Evolutionary conservation across 2,888 invertebrate species (phyloP), one percentile per base, ranked within the genome.

Genomic region (Sesamia inferens): DNA sequence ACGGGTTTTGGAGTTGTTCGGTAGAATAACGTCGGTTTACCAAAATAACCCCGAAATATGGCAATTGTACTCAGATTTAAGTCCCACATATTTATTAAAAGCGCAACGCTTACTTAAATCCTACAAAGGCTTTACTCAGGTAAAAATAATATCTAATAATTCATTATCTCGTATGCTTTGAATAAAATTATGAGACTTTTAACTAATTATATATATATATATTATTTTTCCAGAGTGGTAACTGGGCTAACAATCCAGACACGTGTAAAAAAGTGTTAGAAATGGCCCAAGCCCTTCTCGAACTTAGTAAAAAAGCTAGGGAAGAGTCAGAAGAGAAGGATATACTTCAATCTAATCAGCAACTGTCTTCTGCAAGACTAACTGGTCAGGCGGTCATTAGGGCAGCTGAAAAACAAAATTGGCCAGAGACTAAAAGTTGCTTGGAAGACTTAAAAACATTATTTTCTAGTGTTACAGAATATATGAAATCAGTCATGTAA

Each of bases 21-120:
- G 98, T 2, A 96, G 98, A 86, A 95, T 98, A 31, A 98, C 98
- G 5, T 96, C 97, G 0, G 88, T 97, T n/a, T 96, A 97, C 87
- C 97, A 97, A 65, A 97, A 97, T 83, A 97, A 98, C 88, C 97
- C 98, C 0, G 97, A 97, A 75, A 91, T 99, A 10, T 99, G 99
- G 99, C 97, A 97, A 88, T 90, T 98, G 76, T 98, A 99, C 87
- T 98, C 98, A 0, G 96, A 97, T 84, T 91, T 98, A 76, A 97
- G 97, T 39, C 96, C 97, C 0, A 96, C 97, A 0, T 93, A 96
- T 22, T 89, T 97, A 42, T 92, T 97, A 44, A 96, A 96, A 84
- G 97, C 97, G 0, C 98, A 98, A 88, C 97, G 98, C 76, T 95
- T 99, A 31, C 97, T 98, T 82, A 97, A 98, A 90, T 98, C 98